Evolutionary conservation across 92 coral and sea anemone genomes (phyloP).

Genomic region (Umimayanthus chanpuru): DNA sequence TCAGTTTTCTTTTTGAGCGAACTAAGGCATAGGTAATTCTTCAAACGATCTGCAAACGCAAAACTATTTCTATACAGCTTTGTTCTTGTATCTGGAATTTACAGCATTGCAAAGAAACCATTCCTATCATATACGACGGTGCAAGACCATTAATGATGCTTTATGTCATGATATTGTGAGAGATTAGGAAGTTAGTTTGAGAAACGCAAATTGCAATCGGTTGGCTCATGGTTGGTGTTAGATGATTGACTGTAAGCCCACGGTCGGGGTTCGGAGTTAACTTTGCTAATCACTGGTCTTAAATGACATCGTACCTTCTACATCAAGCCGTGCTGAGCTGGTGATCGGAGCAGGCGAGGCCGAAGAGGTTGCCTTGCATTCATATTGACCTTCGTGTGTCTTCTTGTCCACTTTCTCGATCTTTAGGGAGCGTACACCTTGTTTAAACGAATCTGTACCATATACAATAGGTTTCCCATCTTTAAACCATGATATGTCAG

Average conservation of each 20-base stretch:
- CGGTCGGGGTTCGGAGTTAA: background rate
- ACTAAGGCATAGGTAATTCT: too few relatives aligned
- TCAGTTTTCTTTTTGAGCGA: too few relatives aligned
- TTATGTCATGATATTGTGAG: too few relatives aligned
- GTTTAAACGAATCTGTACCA: constrained; percentile 27
- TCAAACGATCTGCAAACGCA: too few relatives aligned
- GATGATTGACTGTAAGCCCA: background rate
- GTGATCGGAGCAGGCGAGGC: background rate
- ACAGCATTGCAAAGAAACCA: too few relatives aligned
- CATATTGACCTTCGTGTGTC: constrained; percentile 33
- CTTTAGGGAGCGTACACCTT: background rate
- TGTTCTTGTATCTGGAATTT: too few relatives aligned
- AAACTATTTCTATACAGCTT: too few relatives aligned
- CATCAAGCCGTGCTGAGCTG: background rate
- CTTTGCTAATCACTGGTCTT: background rate
- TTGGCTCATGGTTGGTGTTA: too few relatives aligned
- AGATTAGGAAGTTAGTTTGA: too few relatives aligned
- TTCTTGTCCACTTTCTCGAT: constrained; percentile 5
- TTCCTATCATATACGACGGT: too few relatives aligned
- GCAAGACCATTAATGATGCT: too few relatives aligned
- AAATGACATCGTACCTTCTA: background rate
- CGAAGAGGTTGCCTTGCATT: background rate
- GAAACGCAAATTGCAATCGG: too few relatives aligned
- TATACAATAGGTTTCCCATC: constrained; percentile 19
- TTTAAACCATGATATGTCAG: constrained; percentile 28